These are phyloP conservation scores for Catharus fuscescens DNA, from an alignment of 2,113 vertebrate genomes.

Conservation along the genomic window DNA sequence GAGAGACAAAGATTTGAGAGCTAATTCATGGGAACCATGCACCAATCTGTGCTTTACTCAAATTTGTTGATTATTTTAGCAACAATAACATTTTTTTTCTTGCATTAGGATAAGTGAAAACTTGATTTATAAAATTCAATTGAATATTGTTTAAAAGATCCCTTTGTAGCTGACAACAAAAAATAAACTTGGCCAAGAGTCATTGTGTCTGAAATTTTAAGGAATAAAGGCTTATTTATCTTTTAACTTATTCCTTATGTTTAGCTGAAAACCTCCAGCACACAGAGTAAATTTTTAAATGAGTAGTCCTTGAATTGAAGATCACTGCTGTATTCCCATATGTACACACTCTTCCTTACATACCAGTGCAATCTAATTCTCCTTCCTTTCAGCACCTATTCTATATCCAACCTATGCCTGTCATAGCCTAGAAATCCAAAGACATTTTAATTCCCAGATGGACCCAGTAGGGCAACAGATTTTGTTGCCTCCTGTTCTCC, in stretches of 20 bases:
- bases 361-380: not conserved
- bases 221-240: not conserved
- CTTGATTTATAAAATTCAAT: not conserved
- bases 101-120: not conserved
- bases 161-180: not conserved
- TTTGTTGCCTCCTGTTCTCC: slow-evolving; percentile 20
- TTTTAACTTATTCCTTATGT: not conserved
- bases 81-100: not conserved
- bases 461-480: slow-evolving; percentile 1
- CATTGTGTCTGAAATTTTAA: not conserved
- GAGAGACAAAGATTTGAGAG: not conserved
- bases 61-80: not conserved
- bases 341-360: not conserved
- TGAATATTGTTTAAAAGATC: not conserved
- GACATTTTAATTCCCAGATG: slow-evolving; percentile 32
- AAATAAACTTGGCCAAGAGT: not conserved
- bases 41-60: not conserved
- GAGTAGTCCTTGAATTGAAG: not conserved
- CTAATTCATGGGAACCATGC: not conserved
- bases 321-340: not conserved
- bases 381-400: not conserved
- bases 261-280: not conserved
- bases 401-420: not conserved
- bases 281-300: not conserved
- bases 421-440: not conserved